These are phyloP conservation scores for Prunella himalayana DNA, from an alignment of 2,113 vertebrate genomes.

Conservation along the genomic window DNA sequence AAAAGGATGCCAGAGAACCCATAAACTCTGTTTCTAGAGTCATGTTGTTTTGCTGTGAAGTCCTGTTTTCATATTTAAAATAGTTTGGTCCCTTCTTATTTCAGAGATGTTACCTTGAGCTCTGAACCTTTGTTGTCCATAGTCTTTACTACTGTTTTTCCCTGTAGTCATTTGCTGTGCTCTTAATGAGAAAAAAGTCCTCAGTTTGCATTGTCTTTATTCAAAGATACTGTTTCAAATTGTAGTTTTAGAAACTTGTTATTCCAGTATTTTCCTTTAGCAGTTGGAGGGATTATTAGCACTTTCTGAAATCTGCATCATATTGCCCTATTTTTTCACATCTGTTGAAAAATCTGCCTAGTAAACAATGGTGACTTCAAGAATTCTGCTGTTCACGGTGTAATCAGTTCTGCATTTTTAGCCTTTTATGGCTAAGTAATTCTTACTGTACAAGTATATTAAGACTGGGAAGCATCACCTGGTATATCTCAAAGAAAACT, in stretches of 20 bases:
- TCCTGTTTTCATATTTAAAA: not conserved
- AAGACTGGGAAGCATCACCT: not conserved
- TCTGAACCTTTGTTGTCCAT: not conserved
- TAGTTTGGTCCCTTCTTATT: not conserved
- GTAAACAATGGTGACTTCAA: not conserved
- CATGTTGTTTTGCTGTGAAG: not conserved
- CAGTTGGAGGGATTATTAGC: not conserved
- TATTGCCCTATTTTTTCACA: not conserved
- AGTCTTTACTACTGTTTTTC: not conserved
- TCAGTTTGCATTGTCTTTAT: not conserved
- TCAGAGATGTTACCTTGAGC: not conserved
- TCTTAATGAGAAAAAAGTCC: not conserved
- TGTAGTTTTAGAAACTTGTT: not conserved
- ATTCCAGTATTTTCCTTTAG: not conserved
- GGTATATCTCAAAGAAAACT: not conserved
- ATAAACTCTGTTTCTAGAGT: not conserved
- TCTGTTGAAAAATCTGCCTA: not conserved
- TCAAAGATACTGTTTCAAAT: not conserved
- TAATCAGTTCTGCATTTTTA: not conserved
- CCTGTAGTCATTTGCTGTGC: not conserved
- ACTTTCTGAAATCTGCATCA: not conserved
- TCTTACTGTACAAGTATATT: not conserved
- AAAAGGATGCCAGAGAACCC: not conserved
- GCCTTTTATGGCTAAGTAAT: not conserved
- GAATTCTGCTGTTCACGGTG: not conserved